phyloP scores from a whole-genome alignment of 2,113 vertebrate genomes.

The Zosterops japonicus region DNA sequence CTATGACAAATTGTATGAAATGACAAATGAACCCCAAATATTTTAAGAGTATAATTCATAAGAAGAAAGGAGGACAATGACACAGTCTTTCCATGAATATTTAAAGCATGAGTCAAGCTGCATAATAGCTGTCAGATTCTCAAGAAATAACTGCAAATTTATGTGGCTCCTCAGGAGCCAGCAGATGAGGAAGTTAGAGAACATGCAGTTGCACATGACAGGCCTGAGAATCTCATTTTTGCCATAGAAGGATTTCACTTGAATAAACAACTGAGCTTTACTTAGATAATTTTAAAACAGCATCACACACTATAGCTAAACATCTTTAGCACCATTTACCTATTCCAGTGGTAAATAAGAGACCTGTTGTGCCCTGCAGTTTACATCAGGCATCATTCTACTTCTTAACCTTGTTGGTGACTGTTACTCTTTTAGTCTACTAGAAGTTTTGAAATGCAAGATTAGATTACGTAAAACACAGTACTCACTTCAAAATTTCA shows the following conservation, averaged over 20 bases:
- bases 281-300: not conserved
- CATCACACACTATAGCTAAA: not conserved
- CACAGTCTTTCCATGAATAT: conserved; percentile 23
- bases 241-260: conserved; percentile 25
- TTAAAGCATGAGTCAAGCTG: conserved; percentile 3
- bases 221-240: conserved; percentile 35
- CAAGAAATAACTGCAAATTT: conserved; percentile 42
- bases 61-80: not conserved
- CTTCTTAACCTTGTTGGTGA: not conserved
- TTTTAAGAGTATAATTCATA: not conserved
- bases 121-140: conserved; percentile 13
- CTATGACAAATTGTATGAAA: not conserved
- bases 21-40: not conserved
- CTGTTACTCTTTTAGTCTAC: not conserved
- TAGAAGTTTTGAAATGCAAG: not conserved
- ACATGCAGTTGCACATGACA: not conserved
- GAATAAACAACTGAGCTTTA: conserved; percentile 4
- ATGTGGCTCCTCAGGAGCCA: not conserved
- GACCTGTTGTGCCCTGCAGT: not conserved
- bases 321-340: not conserved
- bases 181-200: not conserved
- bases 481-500: not conserved
- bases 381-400: not conserved
- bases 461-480: not conserved
- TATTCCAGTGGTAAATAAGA: not conserved